phyloP scores from a whole-genome alignment of 2,113 vertebrate genomes.

The Pao palembangensis region DNA sequence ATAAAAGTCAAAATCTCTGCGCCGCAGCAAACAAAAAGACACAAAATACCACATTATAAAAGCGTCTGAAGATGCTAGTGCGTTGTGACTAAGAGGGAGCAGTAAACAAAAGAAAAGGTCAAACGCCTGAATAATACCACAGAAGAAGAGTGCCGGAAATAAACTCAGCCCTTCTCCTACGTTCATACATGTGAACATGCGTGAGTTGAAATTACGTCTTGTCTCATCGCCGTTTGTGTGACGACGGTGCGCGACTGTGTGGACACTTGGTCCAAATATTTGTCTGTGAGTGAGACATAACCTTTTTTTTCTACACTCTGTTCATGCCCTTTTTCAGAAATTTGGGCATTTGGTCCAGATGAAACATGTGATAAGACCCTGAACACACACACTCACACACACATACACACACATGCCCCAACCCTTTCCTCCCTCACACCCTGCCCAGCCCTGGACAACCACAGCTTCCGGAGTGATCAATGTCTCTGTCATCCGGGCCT shows the following conservation, averaged over 20 bases:
- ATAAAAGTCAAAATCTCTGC: conserved; percentile 2
- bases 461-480: conserved; percentile 81
- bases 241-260: too few relatives aligned
- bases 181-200: too few relatives aligned
- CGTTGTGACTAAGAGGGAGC: conserved; percentile 1
- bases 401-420: conserved; percentile 1
- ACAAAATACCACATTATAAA: neutral
- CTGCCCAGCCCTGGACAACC: conserved; percentile 35
- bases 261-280: conserved; percentile 4
- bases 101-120: conserved; percentile 39
- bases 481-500: conserved; percentile 70
- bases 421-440: neutral
- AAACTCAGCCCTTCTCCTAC: neutral
- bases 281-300: neutral
- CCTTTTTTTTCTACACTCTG: too few relatives aligned
- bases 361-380: conserved; percentile 62
- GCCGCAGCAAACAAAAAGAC: neutral
- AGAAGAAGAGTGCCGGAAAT: neutral
- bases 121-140: conserved; percentile 22
- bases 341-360: conserved; percentile 69
- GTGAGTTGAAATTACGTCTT: too few relatives aligned
- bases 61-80: conserved; percentile 7
- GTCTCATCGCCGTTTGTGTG: too few relatives aligned
- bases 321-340: conserved; percentile 18
- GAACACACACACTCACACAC: conserved; percentile 17